Base-by-base conservation (phyloP, 2,888 invertebrate genomes). In the Erebia epiphron region DNA sequence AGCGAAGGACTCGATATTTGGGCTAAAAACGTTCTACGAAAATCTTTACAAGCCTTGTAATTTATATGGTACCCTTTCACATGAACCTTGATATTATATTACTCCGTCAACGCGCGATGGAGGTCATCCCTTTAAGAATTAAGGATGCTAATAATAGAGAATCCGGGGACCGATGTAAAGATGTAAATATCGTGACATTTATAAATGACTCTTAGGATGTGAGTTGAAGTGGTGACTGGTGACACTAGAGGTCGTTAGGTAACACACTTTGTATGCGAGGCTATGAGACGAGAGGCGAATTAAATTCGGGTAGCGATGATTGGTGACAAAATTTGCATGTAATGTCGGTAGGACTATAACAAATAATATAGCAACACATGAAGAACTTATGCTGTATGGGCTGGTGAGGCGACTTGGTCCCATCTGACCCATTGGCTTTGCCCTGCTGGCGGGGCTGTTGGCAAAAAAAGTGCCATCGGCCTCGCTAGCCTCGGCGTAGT, bases 51-150 rank as follows among this genome's bases (percentile, higher is more conserved):
- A 62, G 46, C 14, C 13, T 13, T 14, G 62, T 49, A 62, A 62
- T 62, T 49, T 62, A 62, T 54, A 41, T 64, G 52, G 35, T 41
- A 64, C 64, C 68, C 54, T 71, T 71, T 71, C 60, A 65, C 49
- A 50, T 26, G 18, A 54, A 54, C 64, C 64, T 64, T 68, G 68
- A 71, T 71, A 49, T 68, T 71, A 49, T 68, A 71, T 71, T 64
- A 64, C 60, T 58, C 71, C 58, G 57, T 52, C 57, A 68, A 61
- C 63, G 71, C 43, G 52, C 41, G 58, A 68, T 67, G 72, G 46
- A 75, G 73, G 73, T 73, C 73, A 72, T 72, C 70, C 75, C 63
- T 73, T 61, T 4, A 54, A 41, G 69, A 64, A 73, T 72, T 73
- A 66, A 63, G 64, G 58, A 58, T 67, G 68, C 62, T 73, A 73